Base-by-base conservation (phyloP, 2,888 invertebrate genomes). In the Ormyrus thymus region DNA sequence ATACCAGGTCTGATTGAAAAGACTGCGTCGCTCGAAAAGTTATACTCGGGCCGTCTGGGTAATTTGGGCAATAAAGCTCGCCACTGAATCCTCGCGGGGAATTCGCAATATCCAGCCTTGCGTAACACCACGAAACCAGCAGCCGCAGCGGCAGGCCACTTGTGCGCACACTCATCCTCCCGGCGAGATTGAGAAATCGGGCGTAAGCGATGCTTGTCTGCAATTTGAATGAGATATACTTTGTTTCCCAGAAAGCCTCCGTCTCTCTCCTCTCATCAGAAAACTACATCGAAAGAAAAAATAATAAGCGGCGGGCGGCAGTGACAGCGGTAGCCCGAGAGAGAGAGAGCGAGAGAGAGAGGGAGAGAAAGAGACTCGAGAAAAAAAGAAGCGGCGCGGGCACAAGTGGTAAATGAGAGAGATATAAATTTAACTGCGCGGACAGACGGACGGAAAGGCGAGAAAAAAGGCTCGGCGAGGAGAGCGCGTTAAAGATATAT, bases 381-480 rank as follows among this genome's bases (percentile, higher is more conserved):
- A 29, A 29, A 29, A 29, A 29, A 29, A 29, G 29, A 29, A 29
- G 29, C 29, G 29, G 29, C 29, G 29, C 29, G 64, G 68, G 66
- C 62, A 58, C 62, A 64, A 76, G 69, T 61, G 78, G 75, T 75
- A 78, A 81, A 78, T 64, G 78, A 76, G 77, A 78, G 79, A 76
- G 77, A 81, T 72, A 78, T 75, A 81, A 77, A 81, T 77, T 77
- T 71, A 81, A 77, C 80, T 50, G 77, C 77, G 70, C 68, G 76
- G 80, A 80, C 80, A 77, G 80, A 80, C 70, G 73, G 76, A 73
- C 76, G 69, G 53, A 45, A 8, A 56, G 50, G 4, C 55, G 45
- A 56, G 56, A 45, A 45, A 15, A 48, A n/a, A 29, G 61, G 53
- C 43, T 65, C 71, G 71, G 71, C 71, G 65, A 72, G 68, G 75